phyloP scores from a whole-genome alignment of 2,888 invertebrate genomes.

The Holacanthella duospinosa region DNA sequence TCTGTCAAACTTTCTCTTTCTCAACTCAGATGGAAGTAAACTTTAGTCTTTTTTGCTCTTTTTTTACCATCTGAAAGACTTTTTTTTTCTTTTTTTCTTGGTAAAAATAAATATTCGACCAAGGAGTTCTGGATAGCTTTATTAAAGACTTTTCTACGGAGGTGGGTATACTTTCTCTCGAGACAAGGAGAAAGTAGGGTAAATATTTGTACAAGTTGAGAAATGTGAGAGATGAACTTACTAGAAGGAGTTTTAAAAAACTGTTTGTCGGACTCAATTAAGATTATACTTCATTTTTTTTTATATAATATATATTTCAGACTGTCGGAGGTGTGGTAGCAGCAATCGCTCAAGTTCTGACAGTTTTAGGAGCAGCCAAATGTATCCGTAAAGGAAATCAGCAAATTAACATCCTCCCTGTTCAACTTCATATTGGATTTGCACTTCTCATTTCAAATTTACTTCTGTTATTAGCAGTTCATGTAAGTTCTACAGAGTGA shows the following conservation, averaged over 20 bases:
- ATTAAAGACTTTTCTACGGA: too few species aligned
- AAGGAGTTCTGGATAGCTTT: too few species aligned
- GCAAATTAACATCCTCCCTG: conserved; percentile 22
- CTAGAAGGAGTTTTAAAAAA: not conserved
- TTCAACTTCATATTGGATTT: conserved; percentile 37
- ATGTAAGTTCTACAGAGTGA: conserved; percentile 34
- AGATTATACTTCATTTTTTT: not conserved
- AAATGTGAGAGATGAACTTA: not conserved
- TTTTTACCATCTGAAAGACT: not conserved
- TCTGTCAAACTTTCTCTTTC: not conserved
- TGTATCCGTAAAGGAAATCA: conserved; percentile 31
- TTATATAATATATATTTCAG: conserved; percentile 25
- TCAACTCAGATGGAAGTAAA: not conserved
- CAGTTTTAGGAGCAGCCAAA: conserved; percentile 36
- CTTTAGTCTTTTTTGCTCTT: not conserved
- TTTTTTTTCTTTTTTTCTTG: too few species aligned
- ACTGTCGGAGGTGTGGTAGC: conserved; percentile 37
- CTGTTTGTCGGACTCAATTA: not conserved
- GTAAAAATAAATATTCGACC: not conserved
- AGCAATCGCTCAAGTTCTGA: conserved; percentile 35
- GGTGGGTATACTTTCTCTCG: too few species aligned
- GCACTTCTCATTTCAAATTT: conserved; percentile 37
- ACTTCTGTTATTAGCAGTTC: conserved; percentile 35
- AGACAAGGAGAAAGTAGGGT: not conserved
- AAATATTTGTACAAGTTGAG: not conserved